phyloP scores from a whole-genome alignment of 1,140 invertebrate genomes.

The Trachymyrmex cornetzi region DNA sequence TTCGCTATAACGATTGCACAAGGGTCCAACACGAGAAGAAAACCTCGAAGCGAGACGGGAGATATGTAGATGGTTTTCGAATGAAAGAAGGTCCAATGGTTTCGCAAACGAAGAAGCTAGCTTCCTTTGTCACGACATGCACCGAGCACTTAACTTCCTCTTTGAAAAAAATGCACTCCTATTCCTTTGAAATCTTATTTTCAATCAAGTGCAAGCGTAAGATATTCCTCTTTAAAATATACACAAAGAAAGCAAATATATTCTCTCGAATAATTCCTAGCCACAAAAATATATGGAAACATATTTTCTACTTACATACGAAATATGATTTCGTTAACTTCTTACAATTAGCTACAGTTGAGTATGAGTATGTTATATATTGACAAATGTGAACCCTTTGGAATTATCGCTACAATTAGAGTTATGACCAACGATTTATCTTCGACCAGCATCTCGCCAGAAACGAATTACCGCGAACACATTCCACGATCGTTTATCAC shows the following conservation, averaged over 20 bases:
- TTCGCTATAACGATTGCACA: slow-evolving; percentile 62
- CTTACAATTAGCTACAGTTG: neutral
- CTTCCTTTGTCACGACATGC: slow-evolving; percentile 14
- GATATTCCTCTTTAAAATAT: neutral
- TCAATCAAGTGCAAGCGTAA: neutral
- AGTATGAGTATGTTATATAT: neutral
- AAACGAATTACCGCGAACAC: slow-evolving; percentile 44
- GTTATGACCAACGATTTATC: slow-evolving; percentile 60
- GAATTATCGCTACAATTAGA: slow-evolving; percentile 65
- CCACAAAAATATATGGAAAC: neutral
- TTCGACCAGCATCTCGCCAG: slow-evolving; percentile 36
- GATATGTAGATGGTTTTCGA: slow-evolving; percentile 61
- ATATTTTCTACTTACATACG: neutral
- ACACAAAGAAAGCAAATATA: neutral
- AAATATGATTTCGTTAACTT: neutral
- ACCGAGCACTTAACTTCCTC: neutral
- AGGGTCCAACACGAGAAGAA: slow-evolving; percentile 46
- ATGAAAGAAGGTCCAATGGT: neutral
- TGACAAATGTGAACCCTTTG: neutral
- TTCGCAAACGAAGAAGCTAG: neutral
- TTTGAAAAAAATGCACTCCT: neutral
- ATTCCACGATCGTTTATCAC: slow-evolving; percentile 48
- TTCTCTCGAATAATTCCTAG: neutral
- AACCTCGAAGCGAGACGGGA: slow-evolving; percentile 49
- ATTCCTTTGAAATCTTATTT: neutral